Base-by-base conservation (phyloP, 2,113 vertebrate species). In the Miniopterus natalensis region DNA sequence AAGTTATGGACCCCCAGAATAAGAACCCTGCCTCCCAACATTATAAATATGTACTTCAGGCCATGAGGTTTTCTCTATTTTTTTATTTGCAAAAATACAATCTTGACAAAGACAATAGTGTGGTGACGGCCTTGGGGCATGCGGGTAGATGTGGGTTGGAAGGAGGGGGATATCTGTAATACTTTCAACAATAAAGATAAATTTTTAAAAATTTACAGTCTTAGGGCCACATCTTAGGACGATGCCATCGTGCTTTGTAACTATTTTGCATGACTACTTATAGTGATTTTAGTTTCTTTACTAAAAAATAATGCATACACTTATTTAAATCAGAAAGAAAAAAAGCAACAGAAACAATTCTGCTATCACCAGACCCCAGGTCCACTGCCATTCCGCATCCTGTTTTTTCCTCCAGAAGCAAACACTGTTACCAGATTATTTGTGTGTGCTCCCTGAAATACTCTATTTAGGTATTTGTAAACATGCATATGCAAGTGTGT, bases 311-410 rank as follows among this genome's bases (percentile, higher is more conserved):
- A 74, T 31, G 2, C 17, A 61, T 63, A 61, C 13, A 49, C 11
- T 85, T 78, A 85, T 89, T 95, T 96, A 51, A 96, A 63, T 80
- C 27, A 65, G 25, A 83, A 92, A 87, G 36, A 80, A n/a, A 92
- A 71, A 47, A 65, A 77, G 18, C 29, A 40, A 11, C n/a, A 40
- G 45, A 31, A 40, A 90, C 31, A 73, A 49, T 49, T 45, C 55
- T 91, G 21, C 17, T 29, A 57, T 73, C 47, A 11, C 9, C 49
- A 90, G 49, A 53, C 13, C 40, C 17, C 55, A 84, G 31, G 0
- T 51, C 70, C 3, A 14, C 4, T 42, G 17, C 8, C 25, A 65
- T 2, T 61, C 12, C 59, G 27, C 11, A 45, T 27, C 25, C n/a
- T 90, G 36, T 84, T 17, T 21, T 47, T 88, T 88, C 42, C 42